Percentiles rank a stretch among this genome's conserved stretches.
These are phyloP conservation scores for Orcinus orca DNA, from an alignment of 2,113 vertebrate species.

Conservation along the genomic window DNA sequence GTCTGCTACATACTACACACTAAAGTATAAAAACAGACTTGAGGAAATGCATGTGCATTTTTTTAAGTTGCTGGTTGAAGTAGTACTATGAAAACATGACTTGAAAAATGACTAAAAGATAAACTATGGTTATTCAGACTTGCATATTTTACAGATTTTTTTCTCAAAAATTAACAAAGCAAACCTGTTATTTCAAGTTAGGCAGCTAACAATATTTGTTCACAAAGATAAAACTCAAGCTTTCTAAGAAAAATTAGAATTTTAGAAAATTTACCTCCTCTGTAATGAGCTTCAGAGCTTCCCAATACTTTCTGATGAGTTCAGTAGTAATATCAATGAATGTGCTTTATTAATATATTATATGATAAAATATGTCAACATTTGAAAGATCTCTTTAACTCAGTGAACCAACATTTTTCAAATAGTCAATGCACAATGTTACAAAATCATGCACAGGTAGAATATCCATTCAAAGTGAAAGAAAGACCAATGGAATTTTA, in stretches of 20 bases:
- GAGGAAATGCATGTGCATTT: neutral
- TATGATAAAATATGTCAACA: neutral
- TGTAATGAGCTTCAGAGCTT: neutral
- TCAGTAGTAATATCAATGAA: neutral
- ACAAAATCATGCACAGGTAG: neutral
- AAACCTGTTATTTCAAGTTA: neutral
- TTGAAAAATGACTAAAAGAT: neutral
- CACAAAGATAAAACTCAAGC: neutral
- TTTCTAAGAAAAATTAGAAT: neutral
- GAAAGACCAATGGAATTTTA: neutral
- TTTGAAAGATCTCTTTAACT: neutral
- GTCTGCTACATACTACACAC: neutral
- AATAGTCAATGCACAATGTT: neutral
- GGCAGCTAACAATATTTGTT: neutral
- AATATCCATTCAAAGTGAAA: neutral
- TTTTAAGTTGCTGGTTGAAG: neutral
- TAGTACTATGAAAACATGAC: neutral
- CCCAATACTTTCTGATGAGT: neutral
- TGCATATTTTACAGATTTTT: neutral
- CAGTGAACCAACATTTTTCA: neutral
- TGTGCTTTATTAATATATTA: neutral
- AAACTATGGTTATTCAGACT: neutral
- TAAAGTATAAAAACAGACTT: neutral
- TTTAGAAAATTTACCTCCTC: neutral
- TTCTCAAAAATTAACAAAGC: constrained; percentile 9